Base-by-base conservation (phyloP, 2,888 invertebrate genomes). In the Chymomyza procnemis region DNA sequence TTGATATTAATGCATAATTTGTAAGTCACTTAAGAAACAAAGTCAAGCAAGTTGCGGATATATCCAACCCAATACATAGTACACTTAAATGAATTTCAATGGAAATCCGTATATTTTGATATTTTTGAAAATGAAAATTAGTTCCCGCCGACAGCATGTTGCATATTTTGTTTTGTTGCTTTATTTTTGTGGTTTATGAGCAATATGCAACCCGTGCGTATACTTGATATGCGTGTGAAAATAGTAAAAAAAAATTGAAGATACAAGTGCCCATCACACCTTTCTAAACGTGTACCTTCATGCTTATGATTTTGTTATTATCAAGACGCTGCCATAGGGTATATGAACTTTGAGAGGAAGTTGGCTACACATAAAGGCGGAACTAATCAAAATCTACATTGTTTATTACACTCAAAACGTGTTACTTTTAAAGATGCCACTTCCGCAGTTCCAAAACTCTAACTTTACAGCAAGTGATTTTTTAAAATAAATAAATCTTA, bases 211-310 rank as follows among this genome's bases (percentile, higher is more conserved):
- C 61, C 71, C 18, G 66, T 60, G 74, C 80, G 83, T 78, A 79
- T 82, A 66, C 76, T 67, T 73, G 64, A 81, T 79, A 61, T 59
- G 65, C 61, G 52, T 64, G 71, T 52, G 59, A 67, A 63, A 66
- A 61, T 50, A 62, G 57, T 41, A 65, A 62, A 63, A 30, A 59
- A 22, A 41, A 41, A 41, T 12, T 41, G 1, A 41, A 41, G 12
- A 41, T 41, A 41, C 60, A 62, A 56, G 50, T 66, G 74, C 70
- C 74, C 65, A 69, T 69, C 61, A 58, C 74, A 64, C 64, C 67
- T 71, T 58, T 65, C 67, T 79, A 73, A 63, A 71, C 80, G 67
- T 71, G 63, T 61, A 71, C 78, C 78, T 84, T 81, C 76, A 81
- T 78, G 78, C 77, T 63, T 54, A 68, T 66, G 67, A 73, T 61